These are phyloP conservation scores for Xylota segnis DNA, from an alignment of 2,888 invertebrate species.

Conservation along the genomic window DNA sequence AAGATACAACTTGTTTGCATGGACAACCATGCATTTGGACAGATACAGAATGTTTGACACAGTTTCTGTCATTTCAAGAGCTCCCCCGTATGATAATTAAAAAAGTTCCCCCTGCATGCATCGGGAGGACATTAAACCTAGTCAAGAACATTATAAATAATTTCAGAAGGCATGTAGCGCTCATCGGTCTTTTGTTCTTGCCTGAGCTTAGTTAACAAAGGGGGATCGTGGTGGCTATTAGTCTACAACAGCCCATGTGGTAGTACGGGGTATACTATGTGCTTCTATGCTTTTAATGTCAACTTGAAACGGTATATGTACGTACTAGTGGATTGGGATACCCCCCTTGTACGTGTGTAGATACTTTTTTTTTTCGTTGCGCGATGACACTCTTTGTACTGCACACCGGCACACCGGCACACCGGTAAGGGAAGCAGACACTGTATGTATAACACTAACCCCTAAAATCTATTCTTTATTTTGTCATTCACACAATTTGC, in stretches of 20 bases:
- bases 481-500: constrained; percentile 25
- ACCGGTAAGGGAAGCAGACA: constrained; percentile 5
- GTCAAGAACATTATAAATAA: constrained; percentile 28
- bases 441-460: constrained; percentile 16
- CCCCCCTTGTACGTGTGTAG: constrained; percentile 15
- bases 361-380: constrained; percentile 26
- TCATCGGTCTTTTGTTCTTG: constrained; percentile 38
- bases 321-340: neutral
- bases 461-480: constrained; percentile 33
- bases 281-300: constrained; percentile 50
- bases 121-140: constrained; percentile 67
- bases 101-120: constrained; percentile 41
- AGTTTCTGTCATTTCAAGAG: constrained; percentile 32
- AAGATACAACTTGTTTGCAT: constrained; percentile 4
- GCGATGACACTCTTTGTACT: constrained; percentile 26
- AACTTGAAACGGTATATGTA: constrained; percentile 24
- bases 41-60: neutral
- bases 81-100: constrained; percentile 2
- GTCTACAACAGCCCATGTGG: constrained; percentile 11
- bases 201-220: constrained; percentile 36
- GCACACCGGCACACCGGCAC: too few species aligned
- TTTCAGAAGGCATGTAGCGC: constrained; percentile 15
- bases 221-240: constrained; percentile 15
- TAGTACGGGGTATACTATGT: constrained; percentile 17
- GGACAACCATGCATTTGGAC: neutral